phyloP scores from a whole-genome alignment of 2,797 vertebrate species.

The Aldrovandia affinis region DNA sequence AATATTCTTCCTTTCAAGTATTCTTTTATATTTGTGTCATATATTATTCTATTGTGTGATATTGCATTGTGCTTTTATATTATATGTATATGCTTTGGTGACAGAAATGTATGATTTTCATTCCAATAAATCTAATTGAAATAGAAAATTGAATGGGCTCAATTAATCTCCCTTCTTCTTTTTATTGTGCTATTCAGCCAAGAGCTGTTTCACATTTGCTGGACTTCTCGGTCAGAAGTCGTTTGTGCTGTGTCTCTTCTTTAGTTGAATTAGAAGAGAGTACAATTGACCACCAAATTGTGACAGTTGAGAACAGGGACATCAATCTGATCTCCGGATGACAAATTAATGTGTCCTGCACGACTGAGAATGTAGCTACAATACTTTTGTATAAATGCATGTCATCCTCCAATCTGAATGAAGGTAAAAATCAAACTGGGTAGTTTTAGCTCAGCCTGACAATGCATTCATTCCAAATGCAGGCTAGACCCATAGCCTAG shows the following conservation, averaged over 20 bases:
- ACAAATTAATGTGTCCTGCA: neutral
- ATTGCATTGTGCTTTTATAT: neutral
- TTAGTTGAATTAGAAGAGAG: too few species aligned
- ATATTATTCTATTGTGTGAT: neutral
- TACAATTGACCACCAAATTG: too few species aligned
- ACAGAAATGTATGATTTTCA: neutral
- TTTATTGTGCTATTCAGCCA: neutral
- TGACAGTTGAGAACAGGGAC: neutral
- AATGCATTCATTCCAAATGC: neutral
- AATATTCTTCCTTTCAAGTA: too few species aligned
- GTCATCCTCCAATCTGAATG: neutral
- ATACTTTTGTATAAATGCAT: neutral
- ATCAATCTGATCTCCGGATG: neutral
- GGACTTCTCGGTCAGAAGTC: too few species aligned
- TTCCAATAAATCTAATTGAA: neutral
- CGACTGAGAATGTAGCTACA: neutral
- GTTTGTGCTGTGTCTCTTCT: too few species aligned
- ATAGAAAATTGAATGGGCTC: too few species aligned
- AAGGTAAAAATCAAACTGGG: neutral
- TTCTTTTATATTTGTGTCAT: too few species aligned
- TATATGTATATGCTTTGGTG: neutral
- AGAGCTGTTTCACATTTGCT: neutral
- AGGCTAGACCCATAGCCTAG: neutral
- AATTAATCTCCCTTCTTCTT: neutral
- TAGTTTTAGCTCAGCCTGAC: neutral